Percentiles rank a stretch among this genome's conserved stretches.
Evolutionary conservation across 2,113 vertebrate genomes (phyloP).

Genomic region (Ochotona curzoniae): DNA sequence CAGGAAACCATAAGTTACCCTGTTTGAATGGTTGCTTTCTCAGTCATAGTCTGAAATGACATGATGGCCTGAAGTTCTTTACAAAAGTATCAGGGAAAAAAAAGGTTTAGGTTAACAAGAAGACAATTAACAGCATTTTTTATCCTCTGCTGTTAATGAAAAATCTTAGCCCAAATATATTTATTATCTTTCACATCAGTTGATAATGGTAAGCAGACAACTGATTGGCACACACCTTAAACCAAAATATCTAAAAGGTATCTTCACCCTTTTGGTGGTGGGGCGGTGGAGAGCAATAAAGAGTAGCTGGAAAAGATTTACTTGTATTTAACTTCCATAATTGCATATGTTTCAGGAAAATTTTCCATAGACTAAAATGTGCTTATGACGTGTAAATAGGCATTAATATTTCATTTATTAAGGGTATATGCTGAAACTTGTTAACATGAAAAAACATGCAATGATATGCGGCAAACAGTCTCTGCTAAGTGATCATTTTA

Average conservation of each 20-base stretch:
- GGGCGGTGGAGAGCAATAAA: not conserved
- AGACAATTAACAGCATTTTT: not conserved
- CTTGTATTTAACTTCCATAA: not conserved
- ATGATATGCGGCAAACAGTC: not conserved
- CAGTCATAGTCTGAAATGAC: not conserved
- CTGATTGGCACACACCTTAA: slow-evolving; percentile 39
- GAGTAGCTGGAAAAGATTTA: not conserved
- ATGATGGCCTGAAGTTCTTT: not conserved
- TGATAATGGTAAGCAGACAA: not conserved
- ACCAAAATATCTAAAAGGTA: not conserved
- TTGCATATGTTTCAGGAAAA: not conserved
- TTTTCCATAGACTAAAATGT: not conserved
- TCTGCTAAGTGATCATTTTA: not conserved
- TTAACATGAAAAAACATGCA: not conserved
- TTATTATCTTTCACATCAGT: not conserved
- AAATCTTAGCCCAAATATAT: not conserved
- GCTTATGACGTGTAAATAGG: not conserved
- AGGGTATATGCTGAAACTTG: not conserved
- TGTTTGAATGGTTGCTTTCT: not conserved
- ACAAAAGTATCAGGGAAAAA: not conserved
- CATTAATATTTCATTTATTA: not conserved
- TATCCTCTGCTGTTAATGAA: not conserved
- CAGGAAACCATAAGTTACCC: not conserved
- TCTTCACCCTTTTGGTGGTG: not conserved
- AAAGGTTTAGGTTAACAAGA: not conserved